Percentiles rank a stretch among this genome's conserved stretches.
Evolutionary conservation across 2,797 vertebrate species (phyloP).

Genomic region (Discoglossus pictus): DNA sequence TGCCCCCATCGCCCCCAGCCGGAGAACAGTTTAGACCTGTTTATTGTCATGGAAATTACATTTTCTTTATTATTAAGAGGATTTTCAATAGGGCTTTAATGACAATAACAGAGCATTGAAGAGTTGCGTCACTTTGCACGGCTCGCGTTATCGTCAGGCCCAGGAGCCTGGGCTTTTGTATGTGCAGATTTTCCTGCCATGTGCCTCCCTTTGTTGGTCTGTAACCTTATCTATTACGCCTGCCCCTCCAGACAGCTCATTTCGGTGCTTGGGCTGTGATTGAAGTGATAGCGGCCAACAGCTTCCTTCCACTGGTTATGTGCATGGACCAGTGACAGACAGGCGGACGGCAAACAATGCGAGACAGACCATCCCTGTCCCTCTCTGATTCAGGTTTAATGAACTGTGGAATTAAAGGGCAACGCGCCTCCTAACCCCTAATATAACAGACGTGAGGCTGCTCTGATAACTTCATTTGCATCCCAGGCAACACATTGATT

Average conservation of each 20-base stretch:
- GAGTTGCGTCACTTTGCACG: neutral
- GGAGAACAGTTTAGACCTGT: neutral
- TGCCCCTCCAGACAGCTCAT: slow-evolving; percentile 36
- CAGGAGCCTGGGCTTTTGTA: slow-evolving; percentile 7
- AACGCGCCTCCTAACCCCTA: slow-evolving; percentile 28
- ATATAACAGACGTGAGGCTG: slow-evolving; percentile 1
- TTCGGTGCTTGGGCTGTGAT: slow-evolving; percentile 34
- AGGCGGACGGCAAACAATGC: slow-evolving; percentile 9
- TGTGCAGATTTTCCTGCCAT: slow-evolving; percentile 27
- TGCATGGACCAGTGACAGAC: slow-evolving; percentile 30
- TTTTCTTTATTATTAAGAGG: slow-evolving; percentile 13
- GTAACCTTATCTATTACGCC: slow-evolving; percentile 22
- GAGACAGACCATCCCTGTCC: slow-evolving; percentile 3
- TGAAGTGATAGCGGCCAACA: slow-evolving; percentile 37
- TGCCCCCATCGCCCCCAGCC: no score
- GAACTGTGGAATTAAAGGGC: slow-evolving; percentile 14
- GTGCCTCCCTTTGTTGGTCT: slow-evolving; percentile 30
- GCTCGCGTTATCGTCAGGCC: slow-evolving; percentile 27
- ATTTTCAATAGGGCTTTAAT: slow-evolving; percentile 1
- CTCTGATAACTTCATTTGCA: slow-evolving; percentile 33
- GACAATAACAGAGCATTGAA: slow-evolving; percentile 14
- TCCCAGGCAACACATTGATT: slow-evolving; percentile 31
- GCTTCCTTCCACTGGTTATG: slow-evolving; percentile 26
- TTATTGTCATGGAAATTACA: slow-evolving; percentile 13
- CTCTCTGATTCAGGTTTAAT: slow-evolving; percentile 32